These are phyloP conservation scores for Sylvietta virens DNA, from an alignment of 2,113 vertebrate genomes.

Conservation along the genomic window DNA sequence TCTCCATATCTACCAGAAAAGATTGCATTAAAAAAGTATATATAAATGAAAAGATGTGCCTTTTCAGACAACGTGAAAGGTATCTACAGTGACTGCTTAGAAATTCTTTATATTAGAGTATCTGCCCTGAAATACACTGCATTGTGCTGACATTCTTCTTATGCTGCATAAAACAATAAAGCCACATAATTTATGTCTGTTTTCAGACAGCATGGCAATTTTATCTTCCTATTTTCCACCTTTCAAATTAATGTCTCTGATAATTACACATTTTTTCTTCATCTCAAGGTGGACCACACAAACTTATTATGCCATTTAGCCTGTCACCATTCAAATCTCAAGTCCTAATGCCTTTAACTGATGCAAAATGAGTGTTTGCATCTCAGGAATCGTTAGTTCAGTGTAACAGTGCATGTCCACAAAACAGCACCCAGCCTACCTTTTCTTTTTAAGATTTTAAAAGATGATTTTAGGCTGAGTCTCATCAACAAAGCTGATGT, in stretches of 20 bases:
- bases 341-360: accelerated
- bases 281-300: background rate
- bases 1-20: background rate
- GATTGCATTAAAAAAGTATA: background rate
- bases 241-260: background rate
- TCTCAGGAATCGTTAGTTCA: background rate
- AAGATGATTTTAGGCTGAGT: background rate
- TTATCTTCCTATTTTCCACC: background rate
- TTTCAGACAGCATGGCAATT: background rate
- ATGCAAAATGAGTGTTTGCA: background rate
- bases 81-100: background rate
- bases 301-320: background rate
- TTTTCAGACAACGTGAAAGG: background rate
- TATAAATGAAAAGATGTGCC: background rate
- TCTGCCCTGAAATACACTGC: background rate
- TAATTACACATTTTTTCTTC: background rate
- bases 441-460: background rate
- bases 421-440: background rate
- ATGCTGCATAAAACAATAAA: background rate
- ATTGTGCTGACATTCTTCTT: background rate
- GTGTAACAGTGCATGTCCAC: accelerated
- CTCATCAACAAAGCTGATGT: background rate
- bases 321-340: background rate
- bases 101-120: background rate
- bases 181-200: background rate